Evolutionary conservation across 2,888 invertebrate genomes (phyloP), one percentile per base, ranked within the genome.

Genomic region (Polydrusus cervinus): DNA sequence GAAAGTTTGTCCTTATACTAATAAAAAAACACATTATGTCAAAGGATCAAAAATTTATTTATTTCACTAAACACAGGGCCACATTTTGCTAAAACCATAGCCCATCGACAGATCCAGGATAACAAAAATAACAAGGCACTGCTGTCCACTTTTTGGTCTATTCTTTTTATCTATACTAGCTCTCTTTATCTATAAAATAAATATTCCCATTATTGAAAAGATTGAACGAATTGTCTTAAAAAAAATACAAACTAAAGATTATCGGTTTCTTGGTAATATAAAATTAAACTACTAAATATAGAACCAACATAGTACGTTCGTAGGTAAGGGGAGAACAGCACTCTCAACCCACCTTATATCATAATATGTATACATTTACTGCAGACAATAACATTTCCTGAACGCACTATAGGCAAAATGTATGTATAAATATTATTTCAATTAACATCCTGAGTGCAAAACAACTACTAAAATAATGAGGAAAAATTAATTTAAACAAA

Each of bases 41-140:
- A 68, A 71, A 71, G 64, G 61, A 64, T 71, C 71, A 71, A 71
- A 71, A 69, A 71, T 16, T 51, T 65, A 43, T 30, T 71, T 71
- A 62, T 62, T 55, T 71, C 30, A 71, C 65, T 71, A 71, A 71
- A 43, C 25, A 65, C 45, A 60, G 72, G 66, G 71, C 45, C 57
- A 55, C 72, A 71, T 65, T 65, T 53, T 66, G 38, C 43, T 72
- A 66, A 66, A 72, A 72, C 55, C 64, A 20, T 43, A 71, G 65
- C 55, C 72, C 72, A 30, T 47, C 34, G 67, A 71, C 75, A 75
- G 75, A 75, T 75, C 68, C 75, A 68, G 43, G 40, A 68, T 75
- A 75, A 75, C 75, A 75, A 75, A 75, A 75, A 75, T 75, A 75
- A 75, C 75, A 75, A 75, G 75, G 75, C 75, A 75, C 75, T 75